Conservation (phyloP, 2,113 vertebrate genomes). For the Gymnarchus niloticus region DNA sequence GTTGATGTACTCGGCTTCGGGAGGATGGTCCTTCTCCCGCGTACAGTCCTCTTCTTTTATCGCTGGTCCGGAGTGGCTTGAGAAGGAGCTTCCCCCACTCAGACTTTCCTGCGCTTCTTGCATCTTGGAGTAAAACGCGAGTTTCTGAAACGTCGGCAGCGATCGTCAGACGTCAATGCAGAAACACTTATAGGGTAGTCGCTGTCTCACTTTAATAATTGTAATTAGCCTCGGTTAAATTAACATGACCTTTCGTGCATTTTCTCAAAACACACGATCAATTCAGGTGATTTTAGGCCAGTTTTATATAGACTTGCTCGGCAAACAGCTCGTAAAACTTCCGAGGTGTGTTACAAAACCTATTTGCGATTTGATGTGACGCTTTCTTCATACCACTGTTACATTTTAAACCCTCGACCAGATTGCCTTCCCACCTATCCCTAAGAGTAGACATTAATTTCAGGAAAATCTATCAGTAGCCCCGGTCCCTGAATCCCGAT, state of each 20-base stretch:
- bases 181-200: neutral
- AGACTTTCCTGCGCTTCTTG: slow-evolving; percentile 80
- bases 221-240: neutral
- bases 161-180: neutral
- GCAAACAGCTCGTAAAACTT: neutral
- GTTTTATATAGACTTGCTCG: neutral
- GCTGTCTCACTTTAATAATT: neutral
- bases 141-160: slow-evolving; percentile 64
- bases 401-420: neutral
- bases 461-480: neutral
- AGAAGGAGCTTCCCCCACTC: slow-evolving; percentile 66
- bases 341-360: neutral
- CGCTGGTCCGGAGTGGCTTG: slow-evolving; percentile 63
- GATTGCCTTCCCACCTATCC: neutral
- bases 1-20: slow-evolving; percentile 90
- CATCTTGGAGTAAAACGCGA: slow-evolving; percentile 95
- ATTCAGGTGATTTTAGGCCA: neutral
- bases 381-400: too few relatives aligned
- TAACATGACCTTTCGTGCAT: neutral
- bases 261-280: neutral
- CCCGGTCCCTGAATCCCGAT: neutral
- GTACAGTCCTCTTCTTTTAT: slow-evolving; percentile 84
- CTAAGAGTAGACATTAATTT: neutral
- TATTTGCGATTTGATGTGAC: too few relatives aligned
- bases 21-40: slow-evolving; percentile 85